phyloP scores from a whole-genome alignment of 2,797 vertebrate species.

The Leptoclinus maculatus region DNA sequence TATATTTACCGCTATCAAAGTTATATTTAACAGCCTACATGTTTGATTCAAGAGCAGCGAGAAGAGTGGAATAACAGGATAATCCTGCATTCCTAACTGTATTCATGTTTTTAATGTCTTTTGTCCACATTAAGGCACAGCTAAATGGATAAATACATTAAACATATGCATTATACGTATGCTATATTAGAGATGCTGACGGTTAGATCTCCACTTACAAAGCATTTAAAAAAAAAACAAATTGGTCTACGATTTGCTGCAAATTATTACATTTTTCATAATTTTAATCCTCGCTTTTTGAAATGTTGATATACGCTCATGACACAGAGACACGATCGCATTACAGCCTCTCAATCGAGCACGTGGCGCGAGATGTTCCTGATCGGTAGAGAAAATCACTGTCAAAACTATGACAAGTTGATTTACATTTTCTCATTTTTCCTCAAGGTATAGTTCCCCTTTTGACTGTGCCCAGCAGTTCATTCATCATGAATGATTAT shows the following conservation, averaged over 20 bases:
- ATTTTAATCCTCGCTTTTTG: not conserved
- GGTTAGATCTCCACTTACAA: not conserved
- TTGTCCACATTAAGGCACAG: not conserved
- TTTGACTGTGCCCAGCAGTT: conserved; percentile 22
- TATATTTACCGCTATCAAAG: not conserved
- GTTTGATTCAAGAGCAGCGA: not conserved
- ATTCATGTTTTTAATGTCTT: not conserved
- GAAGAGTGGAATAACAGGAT: not conserved
- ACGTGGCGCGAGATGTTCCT: not conserved
- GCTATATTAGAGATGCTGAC: not conserved
- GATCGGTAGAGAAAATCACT: conserved; percentile 1
- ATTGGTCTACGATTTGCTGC: not conserved
- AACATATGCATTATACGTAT: not conserved
- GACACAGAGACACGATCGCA: not conserved
- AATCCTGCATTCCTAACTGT: not conserved
- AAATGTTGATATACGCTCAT: not conserved
- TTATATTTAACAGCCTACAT: not conserved
- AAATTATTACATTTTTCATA: not conserved
- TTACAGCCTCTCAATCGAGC: not conserved
- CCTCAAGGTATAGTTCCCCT: conserved; percentile 24
- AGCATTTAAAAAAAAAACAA: not conserved
- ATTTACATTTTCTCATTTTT: conserved; percentile 4
- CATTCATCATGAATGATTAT: conserved; percentile 44
- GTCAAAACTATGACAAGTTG: conserved; percentile 11
- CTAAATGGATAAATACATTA: conserved; percentile 5